Evolutionary conservation across 2,797 vertebrate species (phyloP).

Genomic region (Thamnophis elegans): DNA sequence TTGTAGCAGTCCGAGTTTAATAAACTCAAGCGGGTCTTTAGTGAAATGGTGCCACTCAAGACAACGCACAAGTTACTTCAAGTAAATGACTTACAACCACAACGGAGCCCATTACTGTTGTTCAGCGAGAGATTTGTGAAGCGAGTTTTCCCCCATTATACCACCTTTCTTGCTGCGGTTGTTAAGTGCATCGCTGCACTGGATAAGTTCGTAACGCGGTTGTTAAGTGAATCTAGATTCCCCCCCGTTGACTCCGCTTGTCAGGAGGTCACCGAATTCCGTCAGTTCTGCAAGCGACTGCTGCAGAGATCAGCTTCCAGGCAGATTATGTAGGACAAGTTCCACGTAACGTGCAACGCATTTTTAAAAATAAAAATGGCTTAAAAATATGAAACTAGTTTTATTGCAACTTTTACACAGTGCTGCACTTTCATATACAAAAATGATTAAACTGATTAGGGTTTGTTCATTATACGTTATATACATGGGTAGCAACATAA

Average conservation of each 20-base stretch:
- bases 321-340: not conserved
- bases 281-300: too few relatives aligned
- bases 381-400: conserved; percentile 54
- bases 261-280: too few relatives aligned
- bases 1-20: not conserved
- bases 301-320: not conserved
- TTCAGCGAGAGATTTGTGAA: too few relatives aligned
- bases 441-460: conserved; percentile 36
- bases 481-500: conserved; percentile 66
- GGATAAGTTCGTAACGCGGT: too few relatives aligned
- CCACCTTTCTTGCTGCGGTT: too few relatives aligned
- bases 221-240: too few relatives aligned
- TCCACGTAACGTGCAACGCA: not conserved
- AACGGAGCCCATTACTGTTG: too few relatives aligned
- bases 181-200: too few relatives aligned
- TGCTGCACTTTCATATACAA: conserved; percentile 68
- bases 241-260: too few relatives aligned
- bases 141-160: too few relatives aligned
- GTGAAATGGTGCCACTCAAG: not conserved
- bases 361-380: conserved; percentile 8
- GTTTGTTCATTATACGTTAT: conserved; percentile 58
- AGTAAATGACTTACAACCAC: not conserved
- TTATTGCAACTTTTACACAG: conserved; percentile 69
- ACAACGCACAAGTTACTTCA: not conserved
- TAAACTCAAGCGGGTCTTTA: not conserved